These are phyloP conservation scores for Ophraella communa DNA, from an alignment of 2,888 invertebrate species.

Conservation along the genomic window DNA sequence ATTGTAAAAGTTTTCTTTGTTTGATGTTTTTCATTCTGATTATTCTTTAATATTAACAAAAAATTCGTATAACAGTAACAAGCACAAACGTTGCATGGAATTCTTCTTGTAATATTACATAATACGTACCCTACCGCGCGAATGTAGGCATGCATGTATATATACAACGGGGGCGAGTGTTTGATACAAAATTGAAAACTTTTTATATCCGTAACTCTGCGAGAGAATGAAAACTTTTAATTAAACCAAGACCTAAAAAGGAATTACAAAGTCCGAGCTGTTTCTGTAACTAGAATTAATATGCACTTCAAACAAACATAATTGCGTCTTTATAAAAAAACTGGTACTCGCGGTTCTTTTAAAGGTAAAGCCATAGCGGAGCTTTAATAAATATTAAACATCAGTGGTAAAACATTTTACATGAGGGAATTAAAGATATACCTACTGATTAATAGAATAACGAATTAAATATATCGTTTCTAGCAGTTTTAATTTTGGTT, in stretches of 20 bases:
- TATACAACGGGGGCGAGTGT: background rate
- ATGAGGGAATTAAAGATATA: too few relatives aligned
- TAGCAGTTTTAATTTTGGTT: too few relatives aligned
- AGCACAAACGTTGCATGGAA: too few relatives aligned
- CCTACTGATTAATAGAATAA: too few relatives aligned
- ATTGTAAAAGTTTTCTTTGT: too few relatives aligned
- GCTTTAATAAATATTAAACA: background rate
- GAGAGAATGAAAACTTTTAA: constrained; percentile 2
- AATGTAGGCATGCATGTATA: background rate
- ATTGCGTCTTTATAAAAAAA: background rate
- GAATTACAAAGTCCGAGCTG: background rate
- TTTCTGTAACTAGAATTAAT: background rate
- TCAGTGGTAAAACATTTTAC: background rate
- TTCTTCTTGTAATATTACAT: background rate
- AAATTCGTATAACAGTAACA: too few relatives aligned
- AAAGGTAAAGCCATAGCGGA: background rate
- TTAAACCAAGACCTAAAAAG: background rate
- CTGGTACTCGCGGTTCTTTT: background rate
- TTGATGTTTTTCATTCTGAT: too few relatives aligned
- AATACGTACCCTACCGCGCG: background rate
- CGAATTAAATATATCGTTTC: too few relatives aligned
- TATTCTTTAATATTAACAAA: too few relatives aligned
- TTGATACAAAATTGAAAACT: constrained; percentile 1
- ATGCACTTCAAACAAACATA: background rate
- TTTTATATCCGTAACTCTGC: background rate